Evolutionary conservation across 2,888 invertebrate species (phyloP), one percentile per base, ranked within the genome.

Genomic region (Lithophane socia): DNA sequence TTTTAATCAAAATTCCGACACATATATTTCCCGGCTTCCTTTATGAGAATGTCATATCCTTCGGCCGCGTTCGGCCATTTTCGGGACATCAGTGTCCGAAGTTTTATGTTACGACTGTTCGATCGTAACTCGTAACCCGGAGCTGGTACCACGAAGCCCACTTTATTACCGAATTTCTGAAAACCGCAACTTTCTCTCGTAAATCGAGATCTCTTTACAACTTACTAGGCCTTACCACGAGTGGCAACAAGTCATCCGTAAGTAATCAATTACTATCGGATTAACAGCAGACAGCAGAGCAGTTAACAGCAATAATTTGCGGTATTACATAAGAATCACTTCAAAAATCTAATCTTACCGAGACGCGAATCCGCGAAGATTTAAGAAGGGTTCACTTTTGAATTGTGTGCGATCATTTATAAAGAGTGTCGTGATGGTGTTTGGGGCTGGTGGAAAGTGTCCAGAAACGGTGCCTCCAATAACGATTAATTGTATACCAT

Each of bases 111-210:
- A 77, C 66, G 80, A 81, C 64, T 67, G 69, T 87, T 86, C 61
- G 73, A 75, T 80, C 78, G 76, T 77, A 83, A 89, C 58, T 76
- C 80, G 80, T 87, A 82, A 89, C 87, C 84, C 83, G 76, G 69
- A 87, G 84, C 89, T 83, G 84, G 81, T 84, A 82, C 86, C 82
- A 82, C 86, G 89, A 90, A 91, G 82, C 86, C 83, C 79, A 78
- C 79, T 83, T 85, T 80, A 83, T 78, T 80, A 73, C 84, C 86
- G 87, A 91, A 92, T 88, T 93, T 92, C 91, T 90, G 90, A 84
- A 92, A 92, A 92, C 88, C 88, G 77, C 90, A 85, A 90, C 90
- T 91, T 92, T 92, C 89, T 81, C 90, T 92, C 91, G 91, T 93
- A 93, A 94, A 93, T 92, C 88, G 88, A 86, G 75, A 90, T 93